These are phyloP conservation scores for Crotalus tigris DNA, from an alignment of 2,113 vertebrate genomes.

Conservation along the genomic window DNA sequence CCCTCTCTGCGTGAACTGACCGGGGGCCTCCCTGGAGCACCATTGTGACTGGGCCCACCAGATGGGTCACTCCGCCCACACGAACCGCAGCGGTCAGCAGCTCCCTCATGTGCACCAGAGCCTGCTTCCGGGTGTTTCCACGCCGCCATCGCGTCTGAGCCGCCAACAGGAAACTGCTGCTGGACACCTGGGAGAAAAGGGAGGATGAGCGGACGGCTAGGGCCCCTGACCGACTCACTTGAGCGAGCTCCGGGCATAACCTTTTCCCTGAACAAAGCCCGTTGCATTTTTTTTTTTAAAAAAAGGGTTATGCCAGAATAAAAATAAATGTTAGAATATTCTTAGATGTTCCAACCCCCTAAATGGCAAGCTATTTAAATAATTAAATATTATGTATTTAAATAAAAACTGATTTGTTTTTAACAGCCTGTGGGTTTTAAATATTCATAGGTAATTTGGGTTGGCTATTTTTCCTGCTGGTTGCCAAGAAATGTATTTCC, in stretches of 20 bases:
- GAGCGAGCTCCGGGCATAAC: not conserved
- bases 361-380: not conserved
- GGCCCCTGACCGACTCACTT: not conserved
- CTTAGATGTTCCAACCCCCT: no score
- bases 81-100: conserved; percentile 91
- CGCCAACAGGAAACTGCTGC: conserved; percentile 92
- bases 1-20: conserved; percentile 61
- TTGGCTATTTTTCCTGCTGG: not conserved
- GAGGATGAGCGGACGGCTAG: accelerated
- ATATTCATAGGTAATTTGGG: not conserved
- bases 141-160: conserved; percentile 95
- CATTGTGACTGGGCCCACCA: conserved; percentile 95
- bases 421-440: not conserved
- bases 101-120: conserved; percentile 95
- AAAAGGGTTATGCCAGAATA: not conserved
- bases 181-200: conserved; percentile 79
- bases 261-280: not conserved
- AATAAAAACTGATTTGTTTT: not conserved
- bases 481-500: not conserved
- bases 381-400: not conserved
- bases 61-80: conserved; percentile 92
- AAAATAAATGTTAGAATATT: not conserved
- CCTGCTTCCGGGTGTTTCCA: conserved; percentile 91
- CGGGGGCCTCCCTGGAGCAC: conserved; percentile 96
- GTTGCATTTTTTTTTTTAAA: no score